These are phyloP conservation scores for Ariolimax columbianus DNA, from an alignment of 2,888 invertebrate genomes.

Conservation along the genomic window DNA sequence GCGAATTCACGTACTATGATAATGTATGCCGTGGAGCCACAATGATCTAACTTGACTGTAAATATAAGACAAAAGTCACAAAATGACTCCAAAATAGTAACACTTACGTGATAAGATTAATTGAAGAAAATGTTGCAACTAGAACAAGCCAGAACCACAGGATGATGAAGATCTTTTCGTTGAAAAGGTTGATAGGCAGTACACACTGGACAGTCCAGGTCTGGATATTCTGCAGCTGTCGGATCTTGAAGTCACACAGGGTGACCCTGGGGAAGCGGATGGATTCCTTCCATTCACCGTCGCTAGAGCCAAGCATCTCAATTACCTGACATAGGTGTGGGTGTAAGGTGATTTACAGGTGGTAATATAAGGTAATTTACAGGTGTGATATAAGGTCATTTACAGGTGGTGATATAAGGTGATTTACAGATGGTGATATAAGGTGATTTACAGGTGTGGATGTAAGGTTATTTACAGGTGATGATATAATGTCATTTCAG, in stretches of 20 bases:
- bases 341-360: no score
- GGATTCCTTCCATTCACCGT: constrained; percentile 61
- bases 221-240: constrained; percentile 72
- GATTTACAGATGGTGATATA: no score
- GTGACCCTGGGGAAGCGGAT: constrained; percentile 72
- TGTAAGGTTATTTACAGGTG: no score
- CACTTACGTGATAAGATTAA: constrained; percentile 56
- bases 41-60: no score
- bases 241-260: constrained; percentile 72
- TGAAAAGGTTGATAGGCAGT: constrained; percentile 73
- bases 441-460: no score
- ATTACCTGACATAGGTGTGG: constrained; percentile 55
- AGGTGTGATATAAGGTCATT: no score
- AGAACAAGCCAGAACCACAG: constrained; percentile 74
- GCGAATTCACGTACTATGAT: no score
- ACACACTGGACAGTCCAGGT: constrained; percentile 74
- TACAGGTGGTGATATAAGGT: no score
- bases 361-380: no score
- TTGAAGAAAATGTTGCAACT: constrained; percentile 61
- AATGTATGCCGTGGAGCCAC: no score
- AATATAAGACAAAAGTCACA: no score
- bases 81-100: background rate
- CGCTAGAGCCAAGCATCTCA: constrained; percentile 51
- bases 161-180: constrained; percentile 75
- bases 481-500: no score